phyloP scores from a whole-genome alignment of 1,140 invertebrate species.

The Ceratina calcarata region DNA sequence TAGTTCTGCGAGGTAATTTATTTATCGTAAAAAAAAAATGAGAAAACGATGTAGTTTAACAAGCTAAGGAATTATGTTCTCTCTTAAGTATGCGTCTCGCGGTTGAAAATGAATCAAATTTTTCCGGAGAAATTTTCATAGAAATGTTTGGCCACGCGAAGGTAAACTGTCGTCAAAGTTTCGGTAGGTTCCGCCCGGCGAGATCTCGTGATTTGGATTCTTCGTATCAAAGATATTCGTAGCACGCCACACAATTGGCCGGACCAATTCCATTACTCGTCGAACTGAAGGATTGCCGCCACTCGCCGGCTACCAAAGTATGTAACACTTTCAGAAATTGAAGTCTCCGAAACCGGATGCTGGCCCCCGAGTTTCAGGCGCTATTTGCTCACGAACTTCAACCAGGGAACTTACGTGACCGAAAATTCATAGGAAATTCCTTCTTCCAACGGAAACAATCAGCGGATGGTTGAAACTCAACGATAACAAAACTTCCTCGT shows the following conservation, averaged over 20 bases:
- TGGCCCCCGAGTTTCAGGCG: background rate
- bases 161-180: constrained; percentile 1
- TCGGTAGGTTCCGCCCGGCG: background rate
- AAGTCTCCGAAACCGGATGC: constrained; percentile 5
- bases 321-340: constrained; percentile 29
- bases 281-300: background rate
- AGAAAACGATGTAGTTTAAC: too few species aligned
- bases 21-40: too few species aligned
- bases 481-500: background rate
- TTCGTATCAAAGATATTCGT: constrained; percentile 19
- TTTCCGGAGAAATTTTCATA: background rate
- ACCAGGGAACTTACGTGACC: background rate
- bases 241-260: constrained; percentile 11
- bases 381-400: background rate
- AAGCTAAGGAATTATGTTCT: too few species aligned
- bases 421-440: constrained; percentile 5
- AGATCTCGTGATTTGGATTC: background rate
- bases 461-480: background rate
- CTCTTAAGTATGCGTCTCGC: too few species aligned
- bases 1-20: too few species aligned
- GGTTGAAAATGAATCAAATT: background rate
- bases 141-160: background rate
- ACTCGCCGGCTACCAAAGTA: constrained; percentile 10
- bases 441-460: background rate
- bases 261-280: constrained; percentile 17